These are phyloP conservation scores for Leptopterna dolabrata DNA, from an alignment of 2,888 invertebrate species.

Conservation along the genomic window DNA sequence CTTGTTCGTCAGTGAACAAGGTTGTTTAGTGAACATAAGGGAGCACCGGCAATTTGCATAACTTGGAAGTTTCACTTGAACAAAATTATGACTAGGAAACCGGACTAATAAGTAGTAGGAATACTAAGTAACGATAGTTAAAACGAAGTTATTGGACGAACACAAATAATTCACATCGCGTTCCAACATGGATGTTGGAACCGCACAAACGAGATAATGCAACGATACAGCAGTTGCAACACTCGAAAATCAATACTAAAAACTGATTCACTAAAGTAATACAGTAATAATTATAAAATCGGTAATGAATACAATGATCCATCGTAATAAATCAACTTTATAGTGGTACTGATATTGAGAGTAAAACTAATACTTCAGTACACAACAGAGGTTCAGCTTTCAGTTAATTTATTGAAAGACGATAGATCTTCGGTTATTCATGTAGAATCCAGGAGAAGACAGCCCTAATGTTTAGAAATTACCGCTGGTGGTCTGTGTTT, in stretches of 20 bases:
- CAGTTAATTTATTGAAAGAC: neutral
- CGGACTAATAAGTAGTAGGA: constrained; percentile 33
- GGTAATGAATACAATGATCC: neutral
- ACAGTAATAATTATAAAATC: neutral
- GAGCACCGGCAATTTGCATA: too few species aligned
- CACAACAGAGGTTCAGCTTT: neutral
- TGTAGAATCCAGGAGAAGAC: neutral
- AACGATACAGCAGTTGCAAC: neutral
- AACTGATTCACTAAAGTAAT: neutral
- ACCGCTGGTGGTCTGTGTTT: neutral
- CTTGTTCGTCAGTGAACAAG: too few species aligned
- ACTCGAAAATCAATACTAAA: neutral
- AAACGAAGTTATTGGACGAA: neutral
- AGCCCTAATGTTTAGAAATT: neutral
- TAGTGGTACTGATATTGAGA: neutral
- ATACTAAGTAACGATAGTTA: neutral
- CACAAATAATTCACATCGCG: neutral
- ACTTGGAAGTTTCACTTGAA: neutral
- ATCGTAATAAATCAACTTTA: neutral
- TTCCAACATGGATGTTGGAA: neutral
- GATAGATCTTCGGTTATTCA: neutral
- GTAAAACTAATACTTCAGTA: neutral
- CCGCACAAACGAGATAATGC: neutral
- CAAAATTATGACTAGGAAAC: constrained; percentile 29
- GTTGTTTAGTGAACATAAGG: too few species aligned